Conservation (phyloP, 2,888 invertebrate genomes). For the Drosophila atripex region DNA sequence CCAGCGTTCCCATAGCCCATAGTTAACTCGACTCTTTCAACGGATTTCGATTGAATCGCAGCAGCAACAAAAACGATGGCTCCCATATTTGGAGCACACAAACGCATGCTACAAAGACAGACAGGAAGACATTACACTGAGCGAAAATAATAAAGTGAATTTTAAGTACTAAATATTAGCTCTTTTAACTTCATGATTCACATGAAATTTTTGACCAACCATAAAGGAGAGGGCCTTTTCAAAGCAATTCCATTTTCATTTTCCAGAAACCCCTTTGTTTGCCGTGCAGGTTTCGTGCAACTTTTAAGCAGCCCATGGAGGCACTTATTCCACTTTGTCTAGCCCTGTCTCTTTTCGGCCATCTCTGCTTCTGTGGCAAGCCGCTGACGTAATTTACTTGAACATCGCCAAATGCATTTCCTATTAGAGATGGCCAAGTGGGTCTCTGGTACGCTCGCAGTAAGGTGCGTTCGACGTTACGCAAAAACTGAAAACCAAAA, state of each 20-base stretch:
- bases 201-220: too few relatives aligned
- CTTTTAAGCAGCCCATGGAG: constrained; percentile 55
- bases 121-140: constrained; percentile 37
- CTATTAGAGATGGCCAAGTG: constrained; percentile 54
- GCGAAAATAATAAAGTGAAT: background rate
- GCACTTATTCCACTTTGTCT: constrained; percentile 60
- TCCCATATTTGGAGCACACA: constrained; percentile 59
- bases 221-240: too few relatives aligned
- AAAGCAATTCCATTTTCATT: background rate
- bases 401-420: constrained; percentile 71
- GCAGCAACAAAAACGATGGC: constrained; percentile 30
- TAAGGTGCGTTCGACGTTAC: constrained; percentile 37
- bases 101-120: constrained; percentile 14
- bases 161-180: background rate
- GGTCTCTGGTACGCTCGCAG: background rate
- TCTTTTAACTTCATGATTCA: too few relatives aligned
- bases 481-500: constrained; percentile 33
- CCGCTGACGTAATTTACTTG: constrained; percentile 76
- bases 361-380: constrained; percentile 51
- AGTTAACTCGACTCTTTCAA: constrained; percentile 61
- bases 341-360: background rate
- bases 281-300: background rate
- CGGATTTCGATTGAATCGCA: constrained; percentile 68
- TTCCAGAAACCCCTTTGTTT: background rate
- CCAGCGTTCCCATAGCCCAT: constrained; percentile 34